Percentiles rank a stretch among this genome's conserved stretches.
These are phyloP conservation scores for Garrulus glandarius DNA, from an alignment of 2,797 vertebrate species.

Conservation along the genomic window DNA sequence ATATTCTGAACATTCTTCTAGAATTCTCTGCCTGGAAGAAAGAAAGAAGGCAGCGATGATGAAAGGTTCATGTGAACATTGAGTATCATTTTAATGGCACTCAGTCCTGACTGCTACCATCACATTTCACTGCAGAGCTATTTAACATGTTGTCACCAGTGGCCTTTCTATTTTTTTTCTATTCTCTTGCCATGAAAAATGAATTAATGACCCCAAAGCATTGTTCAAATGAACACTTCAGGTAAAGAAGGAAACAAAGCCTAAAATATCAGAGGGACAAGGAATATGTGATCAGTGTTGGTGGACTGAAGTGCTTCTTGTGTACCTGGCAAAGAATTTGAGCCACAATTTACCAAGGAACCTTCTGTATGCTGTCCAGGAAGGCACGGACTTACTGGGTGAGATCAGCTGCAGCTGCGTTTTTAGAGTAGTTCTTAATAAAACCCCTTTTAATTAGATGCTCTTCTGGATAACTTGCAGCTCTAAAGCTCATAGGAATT, in stretches of 20 bases:
- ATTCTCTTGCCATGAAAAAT: not conserved
- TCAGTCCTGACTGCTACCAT: not conserved
- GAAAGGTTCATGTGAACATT: not conserved
- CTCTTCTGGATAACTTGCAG: not conserved
- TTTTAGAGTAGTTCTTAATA: not conserved
- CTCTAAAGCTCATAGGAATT: not conserved
- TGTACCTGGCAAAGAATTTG: not conserved
- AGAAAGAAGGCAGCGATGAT: not conserved
- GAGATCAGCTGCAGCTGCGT: not conserved
- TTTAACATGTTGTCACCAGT: not conserved
- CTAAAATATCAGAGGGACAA: not conserved
- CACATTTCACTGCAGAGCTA: not conserved
- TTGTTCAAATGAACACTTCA: not conserved
- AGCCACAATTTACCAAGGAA: not conserved
- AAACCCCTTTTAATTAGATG: not conserved
- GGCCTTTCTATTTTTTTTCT: not conserved
- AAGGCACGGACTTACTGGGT: rapidly evolving
- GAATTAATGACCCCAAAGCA: not conserved
- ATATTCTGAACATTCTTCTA: not conserved
- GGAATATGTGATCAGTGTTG: not conserved
- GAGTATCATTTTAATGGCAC: not conserved
- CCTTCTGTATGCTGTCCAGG: not conserved
- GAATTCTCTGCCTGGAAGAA: not conserved
- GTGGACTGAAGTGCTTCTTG: not conserved
- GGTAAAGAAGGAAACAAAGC: not conserved